Evolutionary conservation across 2,113 vertebrate genomes (phyloP).

Genomic region (Anolis carolinensis): DNA sequence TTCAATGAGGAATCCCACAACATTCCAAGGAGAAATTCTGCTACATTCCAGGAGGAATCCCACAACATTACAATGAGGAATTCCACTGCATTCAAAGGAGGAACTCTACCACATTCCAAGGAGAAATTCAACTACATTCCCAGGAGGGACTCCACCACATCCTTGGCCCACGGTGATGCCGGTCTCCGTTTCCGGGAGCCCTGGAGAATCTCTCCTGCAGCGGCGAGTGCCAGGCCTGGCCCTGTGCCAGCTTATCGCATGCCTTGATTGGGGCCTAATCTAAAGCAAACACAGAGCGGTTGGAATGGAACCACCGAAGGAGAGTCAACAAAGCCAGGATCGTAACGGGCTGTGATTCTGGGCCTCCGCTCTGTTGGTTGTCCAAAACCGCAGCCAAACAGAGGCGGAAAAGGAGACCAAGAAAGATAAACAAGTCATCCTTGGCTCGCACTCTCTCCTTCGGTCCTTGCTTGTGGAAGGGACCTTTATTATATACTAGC

Average conservation of each 20-base stretch:
- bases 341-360: background rate
- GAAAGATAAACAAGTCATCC: too few relatives aligned
- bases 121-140: too few relatives aligned
- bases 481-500: background rate
- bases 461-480: background rate
- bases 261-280: background rate
- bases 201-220: background rate
- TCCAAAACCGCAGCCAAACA: background rate
- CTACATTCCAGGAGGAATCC: too few relatives aligned
- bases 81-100: too few relatives aligned
- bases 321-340: constrained; percentile 19
- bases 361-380: constrained; percentile 18
- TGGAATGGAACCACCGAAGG: background rate
- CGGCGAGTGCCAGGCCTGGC: background rate
- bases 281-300: background rate
- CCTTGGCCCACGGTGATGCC: too few relatives aligned
- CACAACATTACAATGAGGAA: too few relatives aligned
- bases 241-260: background rate
- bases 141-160: too few relatives aligned
- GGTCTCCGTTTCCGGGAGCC: background rate
- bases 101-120: too few relatives aligned
- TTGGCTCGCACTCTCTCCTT: too few relatives aligned
- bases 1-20: too few relatives aligned
- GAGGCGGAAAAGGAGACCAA: background rate
- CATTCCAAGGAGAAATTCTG: too few relatives aligned